Evolutionary conservation across 1,140 invertebrate species (phyloP).

Genomic region (Drosophila nigrodunni): DNA sequence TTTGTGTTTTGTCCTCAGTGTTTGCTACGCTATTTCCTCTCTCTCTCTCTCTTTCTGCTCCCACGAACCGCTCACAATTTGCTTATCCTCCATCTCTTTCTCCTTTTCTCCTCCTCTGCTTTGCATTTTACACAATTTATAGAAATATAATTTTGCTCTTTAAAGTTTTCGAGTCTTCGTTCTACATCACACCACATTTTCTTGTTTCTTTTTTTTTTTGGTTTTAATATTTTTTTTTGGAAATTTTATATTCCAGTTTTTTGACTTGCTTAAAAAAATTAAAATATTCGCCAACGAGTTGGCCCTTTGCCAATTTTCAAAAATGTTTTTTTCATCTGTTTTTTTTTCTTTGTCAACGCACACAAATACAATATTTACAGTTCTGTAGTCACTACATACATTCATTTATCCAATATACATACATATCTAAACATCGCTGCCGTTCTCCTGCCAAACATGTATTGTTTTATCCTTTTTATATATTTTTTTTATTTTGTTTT

Average conservation of each 20-base stretch:
- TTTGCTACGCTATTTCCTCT: conserved; percentile 63
- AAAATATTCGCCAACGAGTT: conserved; percentile 59
- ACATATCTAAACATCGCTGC: conserved; percentile 34
- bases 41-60: conserved; percentile 26
- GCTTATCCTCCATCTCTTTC: background rate
- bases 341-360: conserved; percentile 45
- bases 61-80: conserved; percentile 26
- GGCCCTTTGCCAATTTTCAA: conserved; percentile 45
- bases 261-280: conserved; percentile 62
- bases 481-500: conserved; percentile 27
- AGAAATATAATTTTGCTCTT: conserved; percentile 72
- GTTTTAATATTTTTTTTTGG: background rate
- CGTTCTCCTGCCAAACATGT: conserved; percentile 22
- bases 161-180: conserved; percentile 70
- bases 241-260: conserved; percentile 7
- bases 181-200: conserved; percentile 67
- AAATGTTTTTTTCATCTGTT: conserved; percentile 14
- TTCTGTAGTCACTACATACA: conserved; percentile 49
- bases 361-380: conserved; percentile 78
- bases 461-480: conserved; percentile 10
- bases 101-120: background rate
- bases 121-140: conserved; percentile 59
- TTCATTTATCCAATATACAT: conserved; percentile 26
- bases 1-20: conserved; percentile 54
- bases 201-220: conserved; percentile 30